Conservation (phyloP, 2,113 vertebrate species). For the Cochlearius cochlearius region DNA sequence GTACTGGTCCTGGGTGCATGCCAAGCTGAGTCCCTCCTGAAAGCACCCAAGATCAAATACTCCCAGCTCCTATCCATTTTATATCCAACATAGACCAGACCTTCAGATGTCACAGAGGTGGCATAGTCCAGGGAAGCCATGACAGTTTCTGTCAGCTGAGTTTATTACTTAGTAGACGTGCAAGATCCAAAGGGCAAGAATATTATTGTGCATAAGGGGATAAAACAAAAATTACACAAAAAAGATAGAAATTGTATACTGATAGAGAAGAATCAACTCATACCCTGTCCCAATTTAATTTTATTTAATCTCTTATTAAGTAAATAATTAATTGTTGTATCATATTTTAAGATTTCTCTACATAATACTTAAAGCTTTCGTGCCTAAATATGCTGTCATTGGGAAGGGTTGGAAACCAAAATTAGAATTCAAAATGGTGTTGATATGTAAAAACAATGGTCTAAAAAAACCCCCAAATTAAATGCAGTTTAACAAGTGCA, state of each 20-base stretch:
- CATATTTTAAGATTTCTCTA: background rate
- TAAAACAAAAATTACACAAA: background rate
- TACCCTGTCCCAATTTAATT: background rate
- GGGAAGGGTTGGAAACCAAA: background rate
- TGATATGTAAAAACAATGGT: background rate
- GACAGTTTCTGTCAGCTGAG: background rate
- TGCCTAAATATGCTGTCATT: background rate
- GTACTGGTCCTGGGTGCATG: background rate
- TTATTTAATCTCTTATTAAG: background rate
- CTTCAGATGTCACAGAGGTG: background rate
- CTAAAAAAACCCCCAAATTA: background rate
- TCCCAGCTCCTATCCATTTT: background rate
- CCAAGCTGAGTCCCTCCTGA: background rate
- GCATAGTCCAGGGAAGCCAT: background rate
- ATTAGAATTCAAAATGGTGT: background rate
- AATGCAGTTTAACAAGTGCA: background rate
- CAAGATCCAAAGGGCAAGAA: background rate
- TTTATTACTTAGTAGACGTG: background rate
- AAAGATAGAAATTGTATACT: background rate
- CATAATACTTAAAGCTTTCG: background rate
- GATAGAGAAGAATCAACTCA: background rate
- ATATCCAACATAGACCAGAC: background rate
- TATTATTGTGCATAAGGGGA: background rate
- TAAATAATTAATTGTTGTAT: background rate
- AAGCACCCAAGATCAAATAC: background rate